Base-by-base conservation (phyloP, 2,797 vertebrate genomes). In the Sparidentex hasta region DNA sequence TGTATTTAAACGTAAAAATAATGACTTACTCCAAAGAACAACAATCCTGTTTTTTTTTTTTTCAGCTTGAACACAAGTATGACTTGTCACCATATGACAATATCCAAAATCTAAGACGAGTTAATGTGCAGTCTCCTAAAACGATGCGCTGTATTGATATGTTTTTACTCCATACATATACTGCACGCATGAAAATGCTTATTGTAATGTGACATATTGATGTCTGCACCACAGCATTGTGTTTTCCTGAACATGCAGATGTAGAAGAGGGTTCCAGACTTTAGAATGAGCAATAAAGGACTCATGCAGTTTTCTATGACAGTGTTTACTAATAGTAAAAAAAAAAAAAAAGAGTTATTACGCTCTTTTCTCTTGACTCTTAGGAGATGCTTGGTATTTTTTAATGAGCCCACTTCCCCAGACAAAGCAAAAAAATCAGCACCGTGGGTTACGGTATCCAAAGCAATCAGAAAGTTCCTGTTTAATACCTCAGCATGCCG, bases 371-470 rank as follows among this genome's bases (percentile, higher is more conserved):
- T 61, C 29, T 57, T n/a, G 27, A 81, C 41, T 65, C 38, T 48
- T 17, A 43, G 43, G 50, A 62, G 27, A 56, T 65, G 25, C 8
- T 23, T 71, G 27, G 38, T 61, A 56, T 74, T 67, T 82, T 71
- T 57, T 78, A 76, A 79, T 71, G 69, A 82, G 69, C 27, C 9
- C 20, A 18, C 17, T 69, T 65, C 41, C 52, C 48, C 27, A 61
- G 58, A 64, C 51, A 29, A 65, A 81, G 65, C 55, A 13, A 51
- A 74, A 74, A 51, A 74, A 68, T 62, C 63, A 57, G 56, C 38
- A 11, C 61, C 5, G 5, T 61, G 33, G 54, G 56, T 62, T 38
- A 44, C 2, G 4, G 38, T 0, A 2, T 71, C 48, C 54, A 13
- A 48, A 75, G 69, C 52, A 47, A 25, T 65, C 52, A 62, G 63